Evolutionary conservation across 2,797 vertebrate genomes (phyloP).

Genomic region (Aldrovandia affinis): DNA sequence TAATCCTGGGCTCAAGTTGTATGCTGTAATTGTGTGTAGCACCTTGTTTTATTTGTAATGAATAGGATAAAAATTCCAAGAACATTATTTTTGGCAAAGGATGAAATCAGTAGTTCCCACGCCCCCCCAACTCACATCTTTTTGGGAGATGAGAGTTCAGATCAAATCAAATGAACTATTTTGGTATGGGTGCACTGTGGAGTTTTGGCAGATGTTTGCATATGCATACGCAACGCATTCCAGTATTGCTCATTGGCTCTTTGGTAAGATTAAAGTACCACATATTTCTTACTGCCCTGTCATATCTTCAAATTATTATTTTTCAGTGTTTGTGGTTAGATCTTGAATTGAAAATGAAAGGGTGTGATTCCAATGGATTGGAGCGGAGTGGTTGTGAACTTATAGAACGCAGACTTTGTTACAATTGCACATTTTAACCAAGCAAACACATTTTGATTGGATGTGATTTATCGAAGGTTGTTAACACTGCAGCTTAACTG

Average conservation of each 20-base stretch:
- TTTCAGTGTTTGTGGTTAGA: neutral
- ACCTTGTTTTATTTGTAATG: neutral
- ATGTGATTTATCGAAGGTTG: no score
- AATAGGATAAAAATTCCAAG: neutral
- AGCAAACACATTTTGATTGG: no score
- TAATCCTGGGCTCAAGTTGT: no score
- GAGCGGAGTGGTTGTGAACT: neutral
- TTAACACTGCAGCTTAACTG: no score
- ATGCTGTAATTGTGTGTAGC: neutral
- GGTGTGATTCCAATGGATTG: neutral
- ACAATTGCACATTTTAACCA: neutral
- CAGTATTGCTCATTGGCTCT: neutral
- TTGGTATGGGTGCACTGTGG: neutral
- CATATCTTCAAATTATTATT: neutral
- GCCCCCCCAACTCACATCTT: no score
- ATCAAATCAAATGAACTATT: no score
- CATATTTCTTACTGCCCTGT: neutral
- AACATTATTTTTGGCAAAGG: no score
- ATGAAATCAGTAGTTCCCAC: no score
- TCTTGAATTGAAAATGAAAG: neutral
- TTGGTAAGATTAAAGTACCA: neutral
- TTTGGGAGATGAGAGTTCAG: no score
- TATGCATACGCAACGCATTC: no score
- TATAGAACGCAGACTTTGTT: no score
- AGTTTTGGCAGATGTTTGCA: neutral